Percentiles rank a stretch among this genome's conserved stretches.
These are phyloP conservation scores for Atractosteus spatula DNA, from an alignment of 2,113 vertebrate genomes.

Conservation along the genomic window DNA sequence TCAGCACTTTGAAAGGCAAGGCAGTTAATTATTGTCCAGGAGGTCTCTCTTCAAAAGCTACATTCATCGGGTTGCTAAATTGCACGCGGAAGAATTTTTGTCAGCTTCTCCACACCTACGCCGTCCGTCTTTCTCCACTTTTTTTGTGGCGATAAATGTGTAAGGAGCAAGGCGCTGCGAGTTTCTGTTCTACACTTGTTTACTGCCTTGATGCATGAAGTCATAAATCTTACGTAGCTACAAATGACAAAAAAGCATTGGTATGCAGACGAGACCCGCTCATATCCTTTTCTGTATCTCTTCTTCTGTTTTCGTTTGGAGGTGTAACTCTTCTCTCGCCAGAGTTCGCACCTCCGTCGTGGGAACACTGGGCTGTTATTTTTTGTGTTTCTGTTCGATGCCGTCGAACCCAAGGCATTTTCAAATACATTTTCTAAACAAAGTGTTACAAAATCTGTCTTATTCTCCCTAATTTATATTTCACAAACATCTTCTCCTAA, in stretches of 20 bases:
- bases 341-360: slow-evolving; percentile 69
- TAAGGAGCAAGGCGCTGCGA: slow-evolving; percentile 71
- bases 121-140: slow-evolving; percentile 65
- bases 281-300: slow-evolving; percentile 64
- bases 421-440: not conserved
- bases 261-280: slow-evolving; percentile 82
- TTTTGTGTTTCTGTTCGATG: slow-evolving; percentile 20
- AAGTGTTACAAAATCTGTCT: no score
- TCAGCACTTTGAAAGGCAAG: slow-evolving; percentile 87
- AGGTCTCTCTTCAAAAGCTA: slow-evolving; percentile 68
- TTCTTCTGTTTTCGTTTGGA: slow-evolving; percentile 71
- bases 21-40: slow-evolving; percentile 89
- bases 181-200: slow-evolving; percentile 80
- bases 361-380: slow-evolving; percentile 48
- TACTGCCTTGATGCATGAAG: slow-evolving; percentile 78
- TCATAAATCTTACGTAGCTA: slow-evolving; percentile 87
- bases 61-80: slow-evolving; percentile 72
- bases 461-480: no score
- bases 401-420: not conserved
- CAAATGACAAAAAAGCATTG: slow-evolving; percentile 82
- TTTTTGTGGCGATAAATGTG: slow-evolving; percentile 71
- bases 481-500: no score
- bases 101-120: slow-evolving; percentile 84
- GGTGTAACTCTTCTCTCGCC: slow-evolving; percentile 68
- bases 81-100: slow-evolving; percentile 77